phyloP scores from a whole-genome alignment of 2,113 vertebrate genomes.

The Sula dactylatra region DNA sequence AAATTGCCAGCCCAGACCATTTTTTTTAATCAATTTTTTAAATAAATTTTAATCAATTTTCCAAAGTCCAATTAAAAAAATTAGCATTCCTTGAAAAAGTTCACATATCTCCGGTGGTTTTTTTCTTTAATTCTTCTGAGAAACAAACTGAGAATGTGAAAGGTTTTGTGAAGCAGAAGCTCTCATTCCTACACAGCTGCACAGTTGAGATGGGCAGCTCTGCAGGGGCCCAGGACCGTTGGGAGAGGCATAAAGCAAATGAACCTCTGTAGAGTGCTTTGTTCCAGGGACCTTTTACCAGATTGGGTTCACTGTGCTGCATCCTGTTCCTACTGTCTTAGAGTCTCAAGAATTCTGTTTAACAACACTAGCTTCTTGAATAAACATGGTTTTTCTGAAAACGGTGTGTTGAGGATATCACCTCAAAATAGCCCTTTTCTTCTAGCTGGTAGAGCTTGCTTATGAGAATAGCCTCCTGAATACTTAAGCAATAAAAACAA shows the following conservation, averaged over 20 bases:
- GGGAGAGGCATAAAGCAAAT: background rate
- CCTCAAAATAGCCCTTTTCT: background rate
- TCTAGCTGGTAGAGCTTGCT: background rate
- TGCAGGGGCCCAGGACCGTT: background rate
- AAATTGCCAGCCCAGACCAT: background rate
- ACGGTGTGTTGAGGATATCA: background rate
- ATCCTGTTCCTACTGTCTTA: background rate
- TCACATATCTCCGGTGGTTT: background rate
- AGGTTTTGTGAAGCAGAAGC: background rate
- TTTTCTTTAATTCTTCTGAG: background rate
- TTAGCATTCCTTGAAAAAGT: background rate
- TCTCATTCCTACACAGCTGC: background rate
- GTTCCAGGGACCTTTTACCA: background rate
- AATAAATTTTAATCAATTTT: background rate
- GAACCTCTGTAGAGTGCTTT: background rate
- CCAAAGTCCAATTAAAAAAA: background rate
- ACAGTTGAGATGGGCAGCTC: background rate
- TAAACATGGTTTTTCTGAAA: background rate
- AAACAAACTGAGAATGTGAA: background rate
- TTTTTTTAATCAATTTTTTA: background rate
- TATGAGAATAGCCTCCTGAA: background rate
- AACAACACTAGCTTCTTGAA: background rate
- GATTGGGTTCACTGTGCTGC: background rate
- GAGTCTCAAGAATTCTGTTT: background rate
- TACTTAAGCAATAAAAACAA: background rate